These are phyloP conservation scores for Aplochiton taeniatus DNA, from an alignment of 2,797 vertebrate species.

Conservation along the genomic window DNA sequence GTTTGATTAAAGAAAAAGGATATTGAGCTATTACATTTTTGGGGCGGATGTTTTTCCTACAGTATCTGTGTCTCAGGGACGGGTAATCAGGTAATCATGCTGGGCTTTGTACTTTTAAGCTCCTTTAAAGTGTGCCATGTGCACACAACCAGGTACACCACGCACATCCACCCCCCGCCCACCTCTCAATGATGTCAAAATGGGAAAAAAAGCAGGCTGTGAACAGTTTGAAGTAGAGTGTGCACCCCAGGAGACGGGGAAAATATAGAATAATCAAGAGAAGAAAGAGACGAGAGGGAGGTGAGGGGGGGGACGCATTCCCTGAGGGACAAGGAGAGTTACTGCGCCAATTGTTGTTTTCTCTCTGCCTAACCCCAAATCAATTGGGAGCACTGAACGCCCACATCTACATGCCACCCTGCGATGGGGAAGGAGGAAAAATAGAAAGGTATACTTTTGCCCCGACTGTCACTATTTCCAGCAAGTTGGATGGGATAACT, in stretches of 20 bases:
- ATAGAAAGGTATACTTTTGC: constrained; percentile 41
- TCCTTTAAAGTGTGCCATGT: too few relatives aligned
- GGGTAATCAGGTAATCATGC: neutral
- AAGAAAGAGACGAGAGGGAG: constrained; percentile 10
- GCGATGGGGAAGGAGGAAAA: constrained; percentile 37
- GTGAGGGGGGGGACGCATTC: constrained; percentile 36
- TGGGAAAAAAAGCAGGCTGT: constrained; percentile 27
- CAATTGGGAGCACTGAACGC: constrained; percentile 24
- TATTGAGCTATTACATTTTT: too few relatives aligned
- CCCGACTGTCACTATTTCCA: constrained; percentile 34
- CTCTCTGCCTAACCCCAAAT: constrained; percentile 27
- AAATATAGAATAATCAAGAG: constrained; percentile 36
- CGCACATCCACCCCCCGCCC: too few relatives aligned
- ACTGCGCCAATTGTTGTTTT: constrained; percentile 34
- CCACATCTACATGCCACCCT: constrained; percentile 34
- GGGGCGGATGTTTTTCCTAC: too few relatives aligned
- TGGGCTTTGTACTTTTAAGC: too few relatives aligned
- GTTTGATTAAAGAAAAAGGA: too few relatives aligned
- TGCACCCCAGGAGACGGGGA: constrained; percentile 31
- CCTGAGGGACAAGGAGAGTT: constrained; percentile 9
- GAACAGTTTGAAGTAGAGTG: constrained; percentile 19
- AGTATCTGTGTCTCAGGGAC: too few relatives aligned
- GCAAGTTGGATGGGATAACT: neutral
- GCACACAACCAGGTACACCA: too few relatives aligned
- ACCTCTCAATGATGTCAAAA: neutral